These are phyloP conservation scores for Irena cyanogastra DNA, from an alignment of 2,113 vertebrate species.

Conservation along the genomic window DNA sequence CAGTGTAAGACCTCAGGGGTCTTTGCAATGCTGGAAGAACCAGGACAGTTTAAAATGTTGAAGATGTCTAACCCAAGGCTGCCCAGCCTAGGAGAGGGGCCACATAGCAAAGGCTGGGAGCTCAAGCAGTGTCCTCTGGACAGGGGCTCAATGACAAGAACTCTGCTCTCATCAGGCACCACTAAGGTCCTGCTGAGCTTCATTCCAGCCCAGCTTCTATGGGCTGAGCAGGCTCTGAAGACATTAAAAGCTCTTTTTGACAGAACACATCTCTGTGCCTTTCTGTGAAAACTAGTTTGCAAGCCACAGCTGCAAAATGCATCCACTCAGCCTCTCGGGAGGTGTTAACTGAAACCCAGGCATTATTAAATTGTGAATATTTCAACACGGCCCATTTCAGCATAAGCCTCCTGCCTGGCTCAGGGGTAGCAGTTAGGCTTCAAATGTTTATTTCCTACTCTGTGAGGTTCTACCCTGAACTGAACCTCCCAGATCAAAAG, in stretches of 20 bases:
- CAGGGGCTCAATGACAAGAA: accelerated
- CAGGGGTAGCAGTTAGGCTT: background rate
- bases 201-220: background rate
- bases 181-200: background rate
- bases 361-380: conserved; percentile 29
- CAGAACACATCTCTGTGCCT: background rate
- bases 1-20: background rate
- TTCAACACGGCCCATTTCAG: background rate
- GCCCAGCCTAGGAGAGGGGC: background rate
- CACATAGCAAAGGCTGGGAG: background rate
- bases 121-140: background rate
- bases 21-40: background rate
- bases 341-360: background rate
- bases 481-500: background rate
- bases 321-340: background rate
- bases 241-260: background rate
- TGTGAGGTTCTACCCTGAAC: background rate
- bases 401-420: background rate
- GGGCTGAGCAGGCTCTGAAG: background rate
- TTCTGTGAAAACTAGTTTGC: background rate
- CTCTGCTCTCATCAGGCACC: background rate
- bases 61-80: background rate
- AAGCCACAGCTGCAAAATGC: conserved; percentile 6
- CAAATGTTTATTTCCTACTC: background rate
- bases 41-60: background rate